Percentiles rank a stretch among this genome's conserved stretches.
Conservation (phyloP, 2,113 vertebrate genomes). For the Ophiodon elongatus region DNA sequence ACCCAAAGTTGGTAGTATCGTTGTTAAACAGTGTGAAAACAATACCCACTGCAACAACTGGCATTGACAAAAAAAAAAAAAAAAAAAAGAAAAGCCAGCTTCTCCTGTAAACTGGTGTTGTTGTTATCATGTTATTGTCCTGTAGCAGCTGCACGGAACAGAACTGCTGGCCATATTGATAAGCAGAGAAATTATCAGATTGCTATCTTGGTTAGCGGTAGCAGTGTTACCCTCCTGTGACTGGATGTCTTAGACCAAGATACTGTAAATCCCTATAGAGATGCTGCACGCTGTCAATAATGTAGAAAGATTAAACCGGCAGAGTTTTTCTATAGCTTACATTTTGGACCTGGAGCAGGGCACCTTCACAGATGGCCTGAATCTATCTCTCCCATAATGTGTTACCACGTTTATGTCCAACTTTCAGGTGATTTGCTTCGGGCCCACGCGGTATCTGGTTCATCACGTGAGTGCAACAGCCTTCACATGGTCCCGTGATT, state of each 20-base stretch:
- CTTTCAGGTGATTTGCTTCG: not conserved
- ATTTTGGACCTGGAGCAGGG: not conserved
- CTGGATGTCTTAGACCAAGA: not conserved
- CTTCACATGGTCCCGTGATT: slow-evolving; percentile 1
- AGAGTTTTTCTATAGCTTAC: not conserved
- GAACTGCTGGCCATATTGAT: not conserved
- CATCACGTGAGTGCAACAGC: slow-evolving; percentile 29
- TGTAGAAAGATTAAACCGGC: not conserved
- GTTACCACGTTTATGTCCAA: not conserved
- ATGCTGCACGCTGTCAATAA: not conserved
- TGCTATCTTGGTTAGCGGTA: not conserved
- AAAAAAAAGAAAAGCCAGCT: not conserved
- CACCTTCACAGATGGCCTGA: not conserved
- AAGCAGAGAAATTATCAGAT: not conserved
- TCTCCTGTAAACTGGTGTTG: not conserved
- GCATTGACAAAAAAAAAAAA: too few relatives aligned
- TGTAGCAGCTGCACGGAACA: not conserved
- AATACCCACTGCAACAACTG: too few relatives aligned
- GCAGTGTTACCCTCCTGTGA: not conserved
- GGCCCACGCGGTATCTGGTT: not conserved
- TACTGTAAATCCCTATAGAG: not conserved
- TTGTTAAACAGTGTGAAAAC: too few relatives aligned
- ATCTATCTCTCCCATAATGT: too few relatives aligned
- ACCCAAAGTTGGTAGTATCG: too few relatives aligned
- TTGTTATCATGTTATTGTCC: not conserved